A percentile compares a stretch with the other conserved stretches of the same genome.
Conservation (phyloP, 2,797 vertebrate genomes). For the Caiman crocodilus region DNA sequence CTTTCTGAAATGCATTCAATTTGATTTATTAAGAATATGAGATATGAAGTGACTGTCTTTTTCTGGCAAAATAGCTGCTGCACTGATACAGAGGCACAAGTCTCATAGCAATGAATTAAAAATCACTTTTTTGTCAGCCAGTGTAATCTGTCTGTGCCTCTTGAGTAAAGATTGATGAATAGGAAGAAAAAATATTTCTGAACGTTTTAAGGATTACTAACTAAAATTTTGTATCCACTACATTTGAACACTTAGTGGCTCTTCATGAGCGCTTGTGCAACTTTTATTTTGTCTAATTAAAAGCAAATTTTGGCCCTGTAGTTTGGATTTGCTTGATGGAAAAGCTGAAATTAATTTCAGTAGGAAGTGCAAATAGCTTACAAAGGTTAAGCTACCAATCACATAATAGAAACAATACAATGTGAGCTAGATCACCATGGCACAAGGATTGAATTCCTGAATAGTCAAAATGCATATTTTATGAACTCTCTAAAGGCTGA, state of each 20-base stretch:
- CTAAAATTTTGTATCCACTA: background rate
- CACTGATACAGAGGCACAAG: background rate
- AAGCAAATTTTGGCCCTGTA: background rate
- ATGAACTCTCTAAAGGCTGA: background rate
- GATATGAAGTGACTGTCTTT: background rate
- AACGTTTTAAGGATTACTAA: background rate
- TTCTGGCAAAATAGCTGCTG: background rate
- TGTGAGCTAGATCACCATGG: background rate
- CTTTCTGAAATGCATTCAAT: background rate
- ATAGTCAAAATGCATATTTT: background rate
- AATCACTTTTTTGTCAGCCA: background rate
- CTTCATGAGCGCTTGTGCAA: background rate
- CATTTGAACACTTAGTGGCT: background rate
- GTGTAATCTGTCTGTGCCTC: background rate
- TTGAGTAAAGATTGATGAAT: background rate
- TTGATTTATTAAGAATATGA: slow-evolving; percentile 12
- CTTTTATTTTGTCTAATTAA: background rate
- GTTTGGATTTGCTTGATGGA: background rate
- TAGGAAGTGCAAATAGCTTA: background rate
- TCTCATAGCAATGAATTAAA: background rate
- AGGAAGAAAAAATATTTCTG: background rate
- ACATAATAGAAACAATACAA: background rate
- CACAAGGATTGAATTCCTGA: background rate
- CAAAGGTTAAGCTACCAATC: background rate
- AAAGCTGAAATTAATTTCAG: background rate